These are phyloP conservation scores for Drosophila bipectinata DNA, from an alignment of 1,140 invertebrate species.

Conservation along the genomic window DNA sequence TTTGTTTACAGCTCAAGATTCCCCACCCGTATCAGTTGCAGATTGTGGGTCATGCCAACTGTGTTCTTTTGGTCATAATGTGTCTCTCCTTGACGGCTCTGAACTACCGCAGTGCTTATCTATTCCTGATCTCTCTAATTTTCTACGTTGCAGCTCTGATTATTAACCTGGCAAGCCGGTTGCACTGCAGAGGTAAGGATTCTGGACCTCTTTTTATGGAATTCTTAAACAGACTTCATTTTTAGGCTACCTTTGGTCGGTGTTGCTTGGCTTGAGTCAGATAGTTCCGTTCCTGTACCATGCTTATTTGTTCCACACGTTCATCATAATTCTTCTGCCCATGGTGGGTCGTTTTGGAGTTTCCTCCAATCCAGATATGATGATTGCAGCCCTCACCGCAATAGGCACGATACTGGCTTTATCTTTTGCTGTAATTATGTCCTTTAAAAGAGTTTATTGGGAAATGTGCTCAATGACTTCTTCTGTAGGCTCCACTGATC, in stretches of 20 bases:
- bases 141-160: conserved; percentile 64
- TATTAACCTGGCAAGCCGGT: conserved; percentile 60
- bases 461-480: not conserved
- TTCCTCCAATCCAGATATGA: conserved; percentile 86
- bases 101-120: conserved; percentile 63
- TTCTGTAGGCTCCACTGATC: conserved; percentile 56
- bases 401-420: conserved; percentile 74
- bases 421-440: conserved; percentile 64
- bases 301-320: conserved; percentile 87
- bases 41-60: conserved; percentile 68
- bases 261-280: conserved; percentile 84
- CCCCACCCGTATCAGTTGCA: conserved; percentile 61
- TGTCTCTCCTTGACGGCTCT: conserved; percentile 52
- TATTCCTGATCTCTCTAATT: conserved; percentile 65
- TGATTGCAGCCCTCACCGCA: conserved; percentile 84
- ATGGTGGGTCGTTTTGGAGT: conserved; percentile 88
- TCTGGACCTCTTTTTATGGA: not conserved
- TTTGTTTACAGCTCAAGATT: conserved; percentile 52
- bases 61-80: conserved; percentile 56
- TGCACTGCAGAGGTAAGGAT: conserved; percentile 70
- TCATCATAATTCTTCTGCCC: conserved; percentile 88
- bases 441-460: not conserved
- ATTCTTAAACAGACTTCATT: not conserved
- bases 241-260: conserved; percentile 85
- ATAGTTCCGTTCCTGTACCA: conserved; percentile 84